Evolutionary conservation across 92 coral and sea anemone genomes (phyloP), one percentile per base, ranked within the genome.

Genomic region (Heteractis magnifica): DNA sequence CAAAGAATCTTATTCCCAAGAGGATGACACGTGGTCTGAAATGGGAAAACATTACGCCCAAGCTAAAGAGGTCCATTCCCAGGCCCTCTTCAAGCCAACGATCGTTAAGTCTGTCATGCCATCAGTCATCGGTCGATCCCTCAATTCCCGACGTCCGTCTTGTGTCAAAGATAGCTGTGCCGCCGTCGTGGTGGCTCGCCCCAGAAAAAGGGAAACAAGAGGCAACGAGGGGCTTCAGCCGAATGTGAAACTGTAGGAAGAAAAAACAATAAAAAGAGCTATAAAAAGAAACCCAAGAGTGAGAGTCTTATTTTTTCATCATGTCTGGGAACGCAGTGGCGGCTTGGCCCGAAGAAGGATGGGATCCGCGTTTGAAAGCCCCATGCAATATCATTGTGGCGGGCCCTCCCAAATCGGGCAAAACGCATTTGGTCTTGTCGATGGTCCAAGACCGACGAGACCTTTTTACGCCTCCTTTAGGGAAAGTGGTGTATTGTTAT

Each of bases 401-500:
- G 13, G 80, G 88, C 0, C 87, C 87, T 7, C 51, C 49, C 58
- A 26, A 75, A 70, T 68, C 72, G 18, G 87, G 87, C 1, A 83
- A 83, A 49, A 75, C 87, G 3, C 71, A 64, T 10, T 85, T 68
- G 52, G 79, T 75, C 6, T 23, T 18, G 14, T 18, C 71, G 18
- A 19, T 79, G 56, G 49, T 86, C 41, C 59, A 49, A 48, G 55
- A 80, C 1, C 64, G 75, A 6, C 48, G 80, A 34, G 62, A 19
- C 58, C 56, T 86, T 10, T 86, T 72, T 49, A 74, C 56, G 56
- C 75, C 56, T 15, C 89, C 89, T 1, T 44, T 86, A 21, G 56
- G 75, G 9, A 79, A 74, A 59, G 78, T 86, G 10, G 75, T 86
- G 6, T 78, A 85, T 34, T 85, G 88, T 68, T 78, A 85, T 78